Evolutionary conservation across 2,113 vertebrate species (phyloP), one percentile per base, ranked within the genome.

Genomic region (Seriola aureovittata): DNA sequence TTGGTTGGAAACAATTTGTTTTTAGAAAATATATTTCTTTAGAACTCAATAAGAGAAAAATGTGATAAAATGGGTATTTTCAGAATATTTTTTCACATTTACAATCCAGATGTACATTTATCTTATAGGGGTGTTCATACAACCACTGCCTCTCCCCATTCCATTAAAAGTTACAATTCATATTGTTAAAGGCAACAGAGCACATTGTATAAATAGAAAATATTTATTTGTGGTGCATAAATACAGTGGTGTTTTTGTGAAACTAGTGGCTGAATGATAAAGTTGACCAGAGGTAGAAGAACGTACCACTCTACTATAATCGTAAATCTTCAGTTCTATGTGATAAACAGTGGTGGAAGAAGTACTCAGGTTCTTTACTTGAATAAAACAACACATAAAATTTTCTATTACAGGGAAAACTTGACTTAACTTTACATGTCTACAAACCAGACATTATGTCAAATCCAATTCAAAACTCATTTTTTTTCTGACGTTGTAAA

Each of bases 151-250:
- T 60, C 68, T 8, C 29, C 29, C 29, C 29, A 29, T 0, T 23
- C 4, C 8, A 21, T 46, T 9, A 54, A 52, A 58, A 59, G 42
- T 25, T 23, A 34, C 17, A 38, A 52, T 64, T 74, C 38, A 57
- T 50, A 8, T 44, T 62, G 5, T 42, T 42, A 14, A 72, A 73
- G 14, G 3, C 21, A 78, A 80, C 29, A 66, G n/a, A 59, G 66
- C 38, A 76, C 48, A 74, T 21, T 44, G 9, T 59, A 40, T 71
- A 76, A 59, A 79, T 84, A 90, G 29, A 85, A 85, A 88, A 70
- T 44, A 80, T 88, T 93, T 91, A 85, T 93, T 91, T 82, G 9
- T 81, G 44, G 38, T 78, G 44, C 48, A 92, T 82, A 90, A 93
- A 91, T 91, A 83, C 71, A 86, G 23, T 38, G 23, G 58, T 71